These are phyloP conservation scores for Leptarthrus brevirostris DNA, from an alignment of 2,888 invertebrate species.

Conservation along the genomic window DNA sequence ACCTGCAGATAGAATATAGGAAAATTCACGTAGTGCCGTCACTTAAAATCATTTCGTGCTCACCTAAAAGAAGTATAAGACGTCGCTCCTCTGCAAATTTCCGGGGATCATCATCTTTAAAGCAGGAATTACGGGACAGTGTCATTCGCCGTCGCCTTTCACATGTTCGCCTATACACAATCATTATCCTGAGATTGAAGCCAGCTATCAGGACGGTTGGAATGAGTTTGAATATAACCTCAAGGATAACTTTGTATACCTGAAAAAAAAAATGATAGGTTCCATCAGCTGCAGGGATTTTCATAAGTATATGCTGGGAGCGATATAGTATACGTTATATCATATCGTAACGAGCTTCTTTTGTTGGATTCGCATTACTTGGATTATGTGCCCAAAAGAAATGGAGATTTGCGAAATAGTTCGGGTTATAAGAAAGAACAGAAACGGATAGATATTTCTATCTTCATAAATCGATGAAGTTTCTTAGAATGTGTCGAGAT, in stretches of 20 bases:
- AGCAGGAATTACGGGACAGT: slow-evolving; percentile 69
- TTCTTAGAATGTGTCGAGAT: too few relatives aligned
- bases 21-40: too few relatives aligned
- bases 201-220: slow-evolving; percentile 76
- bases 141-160: slow-evolving; percentile 76
- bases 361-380: slow-evolving; percentile 7
- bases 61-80: slow-evolving; percentile 73
- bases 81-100: slow-evolving; percentile 77
- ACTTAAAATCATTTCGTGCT: too few relatives aligned
- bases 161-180: slow-evolving; percentile 75
- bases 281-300: slow-evolving; percentile 13
- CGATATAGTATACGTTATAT: not conserved
- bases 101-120: slow-evolving; percentile 73
- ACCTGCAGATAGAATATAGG: too few relatives aligned
- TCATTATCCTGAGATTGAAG: slow-evolving; percentile 75
- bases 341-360: slow-evolving; percentile 1
- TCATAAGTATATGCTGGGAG: slow-evolving; percentile 6
- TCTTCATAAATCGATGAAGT: too few relatives aligned
- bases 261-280: slow-evolving; percentile 56
- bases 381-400: too few relatives aligned
- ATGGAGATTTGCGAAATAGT: too few relatives aligned
- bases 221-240: slow-evolving; percentile 75
- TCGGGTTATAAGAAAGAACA: too few relatives aligned
- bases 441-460: too few relatives aligned
- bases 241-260: slow-evolving; percentile 74